Percentiles rank a stretch among this genome's conserved stretches.
These are phyloP conservation scores for Drosophila dunni DNA, from an alignment of 1,140 invertebrate species.

Conservation along the genomic window DNA sequence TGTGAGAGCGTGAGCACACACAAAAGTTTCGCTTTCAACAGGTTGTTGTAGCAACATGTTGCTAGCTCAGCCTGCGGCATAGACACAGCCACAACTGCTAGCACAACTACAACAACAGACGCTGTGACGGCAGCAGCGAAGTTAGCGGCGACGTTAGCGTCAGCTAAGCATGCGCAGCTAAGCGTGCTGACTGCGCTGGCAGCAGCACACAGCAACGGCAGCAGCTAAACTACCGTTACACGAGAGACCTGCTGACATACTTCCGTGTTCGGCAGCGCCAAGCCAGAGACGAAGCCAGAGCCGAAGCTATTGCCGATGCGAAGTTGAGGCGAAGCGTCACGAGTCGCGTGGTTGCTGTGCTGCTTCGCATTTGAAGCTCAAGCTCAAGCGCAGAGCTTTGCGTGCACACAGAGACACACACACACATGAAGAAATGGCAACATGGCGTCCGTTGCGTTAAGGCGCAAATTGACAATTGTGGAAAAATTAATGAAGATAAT, in stretches of 20 bases:
- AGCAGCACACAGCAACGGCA: conserved; percentile 34
- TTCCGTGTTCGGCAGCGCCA: conserved; percentile 79
- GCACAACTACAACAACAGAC: conserved; percentile 25
- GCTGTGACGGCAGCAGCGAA: conserved; percentile 7
- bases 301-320: too few relatives aligned
- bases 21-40: conserved; percentile 84
- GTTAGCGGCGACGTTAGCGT: conserved; percentile 39
- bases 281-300: conserved; percentile 22
- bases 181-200: conserved; percentile 58
- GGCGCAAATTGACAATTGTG: conserved; percentile 2
- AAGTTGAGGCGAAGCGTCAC: background rate
- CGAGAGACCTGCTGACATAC: conserved; percentile 85
- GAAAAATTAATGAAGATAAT: background rate
- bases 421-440: conserved; percentile 1
- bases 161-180: conserved; percentile 76
- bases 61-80: conserved; percentile 64
- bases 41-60: conserved; percentile 80
- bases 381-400: conserved; percentile 33
- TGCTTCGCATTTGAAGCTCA: conserved; percentile 27
- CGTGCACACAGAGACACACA: conserved; percentile 31
- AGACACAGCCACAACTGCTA: conserved; percentile 26
- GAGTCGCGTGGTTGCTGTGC: conserved; percentile 1
- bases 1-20: conserved; percentile 47
- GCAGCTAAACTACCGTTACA: conserved; percentile 82
- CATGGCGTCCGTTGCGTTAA: conserved; percentile 20